phyloP scores from a whole-genome alignment of 1,140 invertebrate species.

The Limonius californicus region DNA sequence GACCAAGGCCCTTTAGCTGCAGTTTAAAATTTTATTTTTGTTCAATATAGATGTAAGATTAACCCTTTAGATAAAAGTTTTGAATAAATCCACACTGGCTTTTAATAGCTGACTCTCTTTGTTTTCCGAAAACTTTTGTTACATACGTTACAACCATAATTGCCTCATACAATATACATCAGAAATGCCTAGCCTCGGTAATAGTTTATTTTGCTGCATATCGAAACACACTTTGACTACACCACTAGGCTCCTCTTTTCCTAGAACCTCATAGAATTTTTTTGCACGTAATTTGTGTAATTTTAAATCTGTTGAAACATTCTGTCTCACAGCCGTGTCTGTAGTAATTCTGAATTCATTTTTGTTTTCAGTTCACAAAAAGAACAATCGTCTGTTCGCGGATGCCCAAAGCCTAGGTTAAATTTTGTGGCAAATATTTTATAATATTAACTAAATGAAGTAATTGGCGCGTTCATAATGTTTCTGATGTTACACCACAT shows the following conservation, averaged over 20 bases:
- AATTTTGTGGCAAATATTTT: neutral
- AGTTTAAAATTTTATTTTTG: too few relatives aligned
- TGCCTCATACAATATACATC: too few relatives aligned
- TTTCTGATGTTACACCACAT: neutral
- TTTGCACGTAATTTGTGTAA: neutral
- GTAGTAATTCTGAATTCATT: neutral
- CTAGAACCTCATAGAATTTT: neutral
- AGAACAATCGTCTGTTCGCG: neutral
- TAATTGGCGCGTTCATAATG: neutral
- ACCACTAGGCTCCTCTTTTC: neutral
- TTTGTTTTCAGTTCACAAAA: neutral
- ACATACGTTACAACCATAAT: too few relatives aligned
- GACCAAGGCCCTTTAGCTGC: too few relatives aligned
- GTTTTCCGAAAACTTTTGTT: too few relatives aligned
- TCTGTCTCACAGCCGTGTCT: neutral
- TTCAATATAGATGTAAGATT: too few relatives aligned
- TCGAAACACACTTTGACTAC: neutral
- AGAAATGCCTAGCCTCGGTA: too few relatives aligned
- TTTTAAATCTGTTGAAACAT: neutral
- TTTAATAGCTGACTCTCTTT: too few relatives aligned
- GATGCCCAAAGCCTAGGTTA: neutral
- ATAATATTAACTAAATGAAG: neutral
- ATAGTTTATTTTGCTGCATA: too few relatives aligned
- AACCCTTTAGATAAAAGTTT: too few relatives aligned
- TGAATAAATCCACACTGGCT: too few relatives aligned